Conservation (phyloP, 2,113 vertebrate species). For the Alaudala cheleensis region DNA sequence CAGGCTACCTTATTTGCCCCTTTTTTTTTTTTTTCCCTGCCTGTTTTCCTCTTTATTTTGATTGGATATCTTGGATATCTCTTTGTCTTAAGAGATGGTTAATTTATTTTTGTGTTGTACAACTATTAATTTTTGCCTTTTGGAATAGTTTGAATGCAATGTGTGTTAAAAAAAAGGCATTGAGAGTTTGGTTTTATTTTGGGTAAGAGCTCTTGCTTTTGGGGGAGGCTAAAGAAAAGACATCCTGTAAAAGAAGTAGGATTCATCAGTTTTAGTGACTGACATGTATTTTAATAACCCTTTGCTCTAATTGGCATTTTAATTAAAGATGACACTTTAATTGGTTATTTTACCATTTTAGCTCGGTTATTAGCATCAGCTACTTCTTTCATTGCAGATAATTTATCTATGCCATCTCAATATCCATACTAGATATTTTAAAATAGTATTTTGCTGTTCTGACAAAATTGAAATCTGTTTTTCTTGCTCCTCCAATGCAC, state of each 20-base stretch:
- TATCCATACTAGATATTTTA: background rate
- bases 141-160: background rate
- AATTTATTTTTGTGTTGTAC: background rate
- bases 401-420: background rate
- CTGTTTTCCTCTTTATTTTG: background rate
- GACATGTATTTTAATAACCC: background rate
- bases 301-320: conserved; percentile 30
- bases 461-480: background rate
- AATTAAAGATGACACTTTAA: conserved; percentile 48
- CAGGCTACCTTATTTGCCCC: background rate
- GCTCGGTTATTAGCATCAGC: conserved; percentile 7
- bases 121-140: background rate
- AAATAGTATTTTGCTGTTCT: background rate
- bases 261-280: background rate
- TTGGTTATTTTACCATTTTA: conserved; percentile 38
- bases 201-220: background rate
- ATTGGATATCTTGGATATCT: background rate
- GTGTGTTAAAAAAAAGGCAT: background rate
- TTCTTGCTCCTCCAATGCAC: background rate
- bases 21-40: background rate
- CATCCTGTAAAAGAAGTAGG: background rate
- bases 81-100: background rate
- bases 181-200: background rate
- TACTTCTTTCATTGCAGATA: background rate
- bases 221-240: background rate